A percentile compares a stretch with the other conserved stretches of the same genome.
These are phyloP conservation scores for Octopus sinensis DNA, from an alignment of 1,140 invertebrate species.

Conservation along the genomic window DNA sequence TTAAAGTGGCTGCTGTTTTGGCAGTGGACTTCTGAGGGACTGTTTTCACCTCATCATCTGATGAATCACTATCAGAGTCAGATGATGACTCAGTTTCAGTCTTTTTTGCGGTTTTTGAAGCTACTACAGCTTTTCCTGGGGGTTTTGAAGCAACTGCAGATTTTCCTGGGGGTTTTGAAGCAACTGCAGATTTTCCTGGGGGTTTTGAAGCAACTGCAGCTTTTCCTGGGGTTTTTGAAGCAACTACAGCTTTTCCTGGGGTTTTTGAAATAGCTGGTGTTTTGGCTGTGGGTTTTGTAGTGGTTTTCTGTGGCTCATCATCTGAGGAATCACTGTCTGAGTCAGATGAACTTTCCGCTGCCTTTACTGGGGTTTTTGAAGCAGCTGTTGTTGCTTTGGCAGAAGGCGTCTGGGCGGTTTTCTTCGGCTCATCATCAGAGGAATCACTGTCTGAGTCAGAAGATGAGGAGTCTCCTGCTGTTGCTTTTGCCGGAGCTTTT, in stretches of 20 bases:
- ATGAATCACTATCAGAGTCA: too few species aligned
- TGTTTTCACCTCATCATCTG: too few species aligned
- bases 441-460: constrained; percentile 18
- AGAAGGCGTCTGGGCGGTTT: background rate
- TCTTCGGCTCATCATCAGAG: constrained; percentile 20
- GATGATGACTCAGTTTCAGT: too few species aligned
- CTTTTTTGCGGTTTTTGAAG: too few species aligned
- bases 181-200: too few species aligned
- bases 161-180: background rate
- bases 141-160: too few species aligned
- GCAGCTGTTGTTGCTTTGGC: constrained; percentile 11
- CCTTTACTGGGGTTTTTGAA: constrained; percentile 2
- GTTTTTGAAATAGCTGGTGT: background rate
- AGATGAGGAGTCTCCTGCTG: constrained; percentile 15
- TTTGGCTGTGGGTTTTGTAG: background rate
- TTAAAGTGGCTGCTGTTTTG: too few species aligned
- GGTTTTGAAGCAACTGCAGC: too few species aligned
- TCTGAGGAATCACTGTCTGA: constrained; percentile 19
- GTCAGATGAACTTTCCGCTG: constrained; percentile 17
- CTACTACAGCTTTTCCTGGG: too few species aligned
- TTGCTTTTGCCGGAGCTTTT: constrained; percentile 14
- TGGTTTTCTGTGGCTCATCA: constrained; percentile 16
- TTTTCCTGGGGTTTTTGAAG: too few species aligned
- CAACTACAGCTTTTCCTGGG: too few species aligned
- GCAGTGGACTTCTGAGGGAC: too few species aligned